A percentile compares a stretch with the other conserved stretches of the same genome.
These are phyloP conservation scores for Strigamia crassipes DNA, from an alignment of 2,888 invertebrate genomes.

Conservation along the genomic window DNA sequence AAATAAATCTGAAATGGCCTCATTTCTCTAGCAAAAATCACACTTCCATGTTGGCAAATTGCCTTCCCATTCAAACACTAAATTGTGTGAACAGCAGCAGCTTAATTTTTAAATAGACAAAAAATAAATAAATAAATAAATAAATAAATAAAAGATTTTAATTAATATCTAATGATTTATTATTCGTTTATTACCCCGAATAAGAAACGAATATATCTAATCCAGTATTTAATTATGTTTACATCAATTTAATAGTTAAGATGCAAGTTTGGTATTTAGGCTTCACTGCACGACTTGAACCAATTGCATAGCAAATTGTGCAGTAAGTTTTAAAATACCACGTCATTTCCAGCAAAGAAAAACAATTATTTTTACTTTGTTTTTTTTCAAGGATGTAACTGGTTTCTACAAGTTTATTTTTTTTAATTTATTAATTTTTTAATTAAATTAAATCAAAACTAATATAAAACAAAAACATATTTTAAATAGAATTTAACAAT, in stretches of 20 bases:
- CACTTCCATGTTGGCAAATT: not conserved
- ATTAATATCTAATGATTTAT: not conserved
- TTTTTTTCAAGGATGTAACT: too few relatives aligned
- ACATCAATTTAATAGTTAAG: not conserved
- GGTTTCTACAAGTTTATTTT: too few relatives aligned
- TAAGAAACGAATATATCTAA: not conserved
- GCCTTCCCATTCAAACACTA: not conserved
- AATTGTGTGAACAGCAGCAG: not conserved
- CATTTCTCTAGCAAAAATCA: constrained; percentile 15
- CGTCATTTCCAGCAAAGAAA: not conserved
- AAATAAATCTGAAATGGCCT: constrained; percentile 34
- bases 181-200: not conserved
- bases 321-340: not conserved
- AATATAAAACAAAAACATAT: too few relatives aligned
- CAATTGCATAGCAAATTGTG: constrained; percentile 16
- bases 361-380: too few relatives aligned
- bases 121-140: not conserved
- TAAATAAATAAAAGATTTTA: not conserved
- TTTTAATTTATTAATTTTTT: too few relatives aligned
- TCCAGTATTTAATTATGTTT: too few relatives aligned
- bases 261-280: constrained; percentile 11
- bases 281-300: constrained; percentile 11
- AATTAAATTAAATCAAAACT: too few relatives aligned
- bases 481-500: not conserved
- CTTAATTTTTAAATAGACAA: not conserved